Evolutionary conservation across 1,140 invertebrate genomes (phyloP).

Genomic region (Semibalanus balanoides): DNA sequence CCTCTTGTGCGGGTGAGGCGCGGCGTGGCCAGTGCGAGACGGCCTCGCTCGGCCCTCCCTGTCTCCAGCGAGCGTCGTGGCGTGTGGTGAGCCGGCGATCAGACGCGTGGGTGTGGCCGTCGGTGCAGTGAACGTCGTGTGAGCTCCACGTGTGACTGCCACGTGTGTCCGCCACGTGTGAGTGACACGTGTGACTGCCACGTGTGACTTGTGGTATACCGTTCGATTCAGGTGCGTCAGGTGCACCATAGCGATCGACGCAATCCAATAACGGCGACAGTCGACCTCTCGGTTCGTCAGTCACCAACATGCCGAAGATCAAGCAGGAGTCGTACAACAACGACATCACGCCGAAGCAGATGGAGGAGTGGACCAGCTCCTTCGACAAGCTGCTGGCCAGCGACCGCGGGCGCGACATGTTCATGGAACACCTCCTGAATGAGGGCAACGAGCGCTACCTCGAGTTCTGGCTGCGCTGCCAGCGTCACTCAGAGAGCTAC

Average conservation of each 20-base stretch:
- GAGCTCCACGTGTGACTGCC: background rate
- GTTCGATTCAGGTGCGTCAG: background rate
- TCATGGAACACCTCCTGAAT: constrained; percentile 41
- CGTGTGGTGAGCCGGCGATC: too few species aligned
- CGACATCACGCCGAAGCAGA: background rate
- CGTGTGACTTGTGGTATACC: too few species aligned
- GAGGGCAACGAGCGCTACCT: constrained; percentile 35
- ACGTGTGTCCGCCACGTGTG: background rate
- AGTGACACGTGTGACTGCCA: too few species aligned
- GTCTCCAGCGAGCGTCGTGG: too few species aligned
- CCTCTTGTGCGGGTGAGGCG: too few species aligned
- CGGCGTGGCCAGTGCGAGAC: too few species aligned
- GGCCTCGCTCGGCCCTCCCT: too few species aligned
- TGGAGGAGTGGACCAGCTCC: constrained; percentile 44
- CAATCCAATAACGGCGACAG: background rate
- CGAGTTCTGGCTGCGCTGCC: background rate
- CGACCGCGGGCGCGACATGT: constrained; percentile 30
- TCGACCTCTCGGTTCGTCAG: background rate
- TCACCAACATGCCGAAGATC: background rate
- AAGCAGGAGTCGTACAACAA: background rate
- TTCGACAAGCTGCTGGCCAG: constrained; percentile 35
- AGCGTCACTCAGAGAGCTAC: background rate
- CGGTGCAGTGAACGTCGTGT: too few species aligned
- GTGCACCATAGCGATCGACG: background rate
- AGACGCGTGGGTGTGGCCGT: too few species aligned